Conservation (phyloP, 2,888 invertebrate species). For the Cantharis rustica region DNA sequence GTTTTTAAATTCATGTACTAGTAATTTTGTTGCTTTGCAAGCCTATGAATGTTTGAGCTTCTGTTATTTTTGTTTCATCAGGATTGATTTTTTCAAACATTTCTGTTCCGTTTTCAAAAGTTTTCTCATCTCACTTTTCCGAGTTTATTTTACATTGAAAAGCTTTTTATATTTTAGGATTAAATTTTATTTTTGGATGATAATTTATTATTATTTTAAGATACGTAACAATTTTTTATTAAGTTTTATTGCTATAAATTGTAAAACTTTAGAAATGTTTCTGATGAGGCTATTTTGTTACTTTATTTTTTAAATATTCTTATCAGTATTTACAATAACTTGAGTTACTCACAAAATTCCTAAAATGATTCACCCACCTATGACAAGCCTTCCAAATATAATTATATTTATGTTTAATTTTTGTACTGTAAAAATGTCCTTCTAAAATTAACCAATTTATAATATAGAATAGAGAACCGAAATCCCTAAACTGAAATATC, state of each 20-base stretch:
- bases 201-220: neutral
- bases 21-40: neutral
- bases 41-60: neutral
- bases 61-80: neutral
- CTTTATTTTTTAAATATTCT: neutral
- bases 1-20: too few relatives aligned
- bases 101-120: neutral
- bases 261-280: neutral
- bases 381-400: neutral
- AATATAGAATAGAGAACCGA: constrained; percentile 47
- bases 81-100: neutral
- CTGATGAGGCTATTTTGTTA: neutral
- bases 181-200: neutral
- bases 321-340: neutral
- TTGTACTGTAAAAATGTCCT: neutral
- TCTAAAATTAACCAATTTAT: neutral
- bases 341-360: neutral
- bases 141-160: neutral
- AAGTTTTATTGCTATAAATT: neutral
- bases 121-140: neutral
- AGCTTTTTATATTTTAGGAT: neutral
- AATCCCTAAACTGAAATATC: constrained; percentile 48
- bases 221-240: neutral
- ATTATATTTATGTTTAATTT: neutral
- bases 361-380: neutral